Evolutionary conservation across 2,113 vertebrate species (phyloP).

Genomic region (Cervus canadensis): DNA sequence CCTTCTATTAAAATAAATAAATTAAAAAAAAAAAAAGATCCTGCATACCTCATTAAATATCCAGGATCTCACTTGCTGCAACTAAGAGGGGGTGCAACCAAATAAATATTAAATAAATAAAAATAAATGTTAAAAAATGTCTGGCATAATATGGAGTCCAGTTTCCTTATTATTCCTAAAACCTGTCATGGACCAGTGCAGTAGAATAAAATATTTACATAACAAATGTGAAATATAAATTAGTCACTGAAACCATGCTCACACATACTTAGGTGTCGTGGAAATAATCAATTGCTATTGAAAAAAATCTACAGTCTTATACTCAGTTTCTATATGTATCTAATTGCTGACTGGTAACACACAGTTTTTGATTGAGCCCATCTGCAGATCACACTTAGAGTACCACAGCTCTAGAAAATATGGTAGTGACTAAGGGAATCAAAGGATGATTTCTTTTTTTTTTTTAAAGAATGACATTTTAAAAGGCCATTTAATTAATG

Average conservation of each 20-base stretch:
- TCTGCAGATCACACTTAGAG: neutral
- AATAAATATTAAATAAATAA: neutral
- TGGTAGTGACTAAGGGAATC: neutral
- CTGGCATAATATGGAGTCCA: neutral
- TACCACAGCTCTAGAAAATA: neutral
- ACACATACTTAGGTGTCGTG: neutral
- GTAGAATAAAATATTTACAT: neutral
- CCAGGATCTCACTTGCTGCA: neutral
- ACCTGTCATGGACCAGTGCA: neutral
- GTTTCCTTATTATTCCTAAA: neutral
- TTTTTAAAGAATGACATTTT: neutral
- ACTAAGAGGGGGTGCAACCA: neutral
- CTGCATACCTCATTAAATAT: neutral
- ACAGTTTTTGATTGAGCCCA: neutral
- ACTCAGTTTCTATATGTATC: neutral
- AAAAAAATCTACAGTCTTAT: neutral
- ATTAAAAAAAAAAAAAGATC: neutral
- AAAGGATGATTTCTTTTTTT: neutral
- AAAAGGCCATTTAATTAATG: neutral
- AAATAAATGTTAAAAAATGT: neutral
- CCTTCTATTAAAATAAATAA: neutral
- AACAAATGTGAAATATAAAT: neutral
- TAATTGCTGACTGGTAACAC: neutral
- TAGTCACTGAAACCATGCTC: neutral
- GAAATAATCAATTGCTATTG: neutral